phyloP scores from a whole-genome alignment of 2,113 vertebrate genomes.

The Cariama cristata region DNA sequence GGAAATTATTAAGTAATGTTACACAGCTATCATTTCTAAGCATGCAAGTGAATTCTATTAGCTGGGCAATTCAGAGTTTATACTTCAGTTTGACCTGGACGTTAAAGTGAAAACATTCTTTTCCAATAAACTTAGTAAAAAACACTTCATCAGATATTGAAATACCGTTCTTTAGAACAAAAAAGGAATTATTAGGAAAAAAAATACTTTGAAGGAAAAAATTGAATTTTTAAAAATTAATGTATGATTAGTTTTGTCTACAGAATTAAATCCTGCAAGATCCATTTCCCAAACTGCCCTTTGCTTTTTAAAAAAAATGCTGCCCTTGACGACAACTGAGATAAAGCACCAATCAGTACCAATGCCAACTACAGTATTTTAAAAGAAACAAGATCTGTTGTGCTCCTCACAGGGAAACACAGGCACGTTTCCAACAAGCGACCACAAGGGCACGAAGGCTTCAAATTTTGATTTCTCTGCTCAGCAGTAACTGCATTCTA shows the following conservation, averaged over 20 bases:
- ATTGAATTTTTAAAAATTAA: rapidly evolving
- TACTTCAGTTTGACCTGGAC: background rate
- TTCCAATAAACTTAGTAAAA: background rate
- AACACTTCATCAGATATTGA: background rate
- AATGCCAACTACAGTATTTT: background rate
- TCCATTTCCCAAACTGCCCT: background rate
- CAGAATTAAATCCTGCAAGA: background rate
- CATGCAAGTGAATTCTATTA: background rate
- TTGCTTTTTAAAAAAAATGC: slow-evolving; percentile 3
- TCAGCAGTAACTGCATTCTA: background rate
- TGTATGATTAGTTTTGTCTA: background rate
- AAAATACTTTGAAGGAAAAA: background rate
- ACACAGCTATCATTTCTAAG: background rate
- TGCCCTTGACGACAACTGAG: background rate
- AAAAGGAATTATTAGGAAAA: background rate
- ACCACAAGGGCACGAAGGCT: background rate
- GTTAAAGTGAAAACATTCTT: background rate
- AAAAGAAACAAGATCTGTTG: background rate
- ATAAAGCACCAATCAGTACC: background rate
- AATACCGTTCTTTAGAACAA: background rate
- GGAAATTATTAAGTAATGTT: background rate
- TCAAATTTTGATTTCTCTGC: background rate
- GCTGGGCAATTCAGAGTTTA: background rate
- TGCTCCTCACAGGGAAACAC: background rate
- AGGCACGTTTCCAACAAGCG: background rate